phyloP scores from a whole-genome alignment of 2,888 invertebrate genomes.

The Himalopsyche tibetana region DNA sequence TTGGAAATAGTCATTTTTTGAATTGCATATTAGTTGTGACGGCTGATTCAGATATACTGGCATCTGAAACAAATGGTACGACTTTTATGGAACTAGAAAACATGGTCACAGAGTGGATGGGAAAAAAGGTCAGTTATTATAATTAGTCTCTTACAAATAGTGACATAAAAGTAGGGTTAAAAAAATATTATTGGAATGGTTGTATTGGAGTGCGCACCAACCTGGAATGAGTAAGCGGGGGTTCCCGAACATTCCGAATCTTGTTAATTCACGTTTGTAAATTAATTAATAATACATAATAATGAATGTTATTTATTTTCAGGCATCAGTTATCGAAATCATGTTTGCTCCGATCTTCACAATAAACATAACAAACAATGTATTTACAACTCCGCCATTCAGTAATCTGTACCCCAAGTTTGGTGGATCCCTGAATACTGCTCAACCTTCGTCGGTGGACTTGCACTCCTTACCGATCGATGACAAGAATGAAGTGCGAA shows the following conservation, averaged over 20 bases:
- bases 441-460: constrained; percentile 70
- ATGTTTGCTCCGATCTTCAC: constrained; percentile 80
- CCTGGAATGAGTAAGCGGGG: no score
- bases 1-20: constrained; percentile 79
- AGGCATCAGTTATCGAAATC: constrained; percentile 80
- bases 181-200: no score
- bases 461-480: constrained; percentile 71
- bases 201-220: no score
- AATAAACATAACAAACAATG: constrained; percentile 76
- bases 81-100: constrained; percentile 70
- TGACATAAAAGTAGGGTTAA: no score
- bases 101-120: constrained; percentile 77
- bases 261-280: no score
- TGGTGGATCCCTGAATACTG: constrained; percentile 70
- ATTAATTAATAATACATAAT: no score
- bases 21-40: constrained; percentile 80
- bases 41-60: constrained; percentile 72
- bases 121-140: constrained; percentile 73
- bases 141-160: neutral
- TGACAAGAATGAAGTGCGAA: constrained; percentile 72
- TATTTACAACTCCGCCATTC: constrained; percentile 81
- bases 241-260: no score
- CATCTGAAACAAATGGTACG: constrained; percentile 69
- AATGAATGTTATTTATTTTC: constrained; percentile 68
- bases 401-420: constrained; percentile 77